Conservation (phyloP, 2,797 vertebrate species). For the Silurus lanzhouensis region DNA sequence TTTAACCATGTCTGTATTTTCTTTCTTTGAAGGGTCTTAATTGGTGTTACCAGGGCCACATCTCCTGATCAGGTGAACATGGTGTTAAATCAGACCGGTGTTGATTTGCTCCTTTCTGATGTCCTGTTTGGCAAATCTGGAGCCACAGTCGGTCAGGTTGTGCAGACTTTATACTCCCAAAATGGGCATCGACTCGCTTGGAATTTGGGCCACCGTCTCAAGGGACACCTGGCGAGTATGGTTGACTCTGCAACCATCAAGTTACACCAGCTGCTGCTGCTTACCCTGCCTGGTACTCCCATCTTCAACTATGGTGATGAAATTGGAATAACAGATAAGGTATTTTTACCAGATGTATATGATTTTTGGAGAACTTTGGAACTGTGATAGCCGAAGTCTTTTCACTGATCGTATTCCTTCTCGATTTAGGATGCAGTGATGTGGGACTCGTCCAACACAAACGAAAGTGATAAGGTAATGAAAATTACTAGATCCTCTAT, state of each 20-base stretch:
- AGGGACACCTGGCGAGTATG: constrained; percentile 72
- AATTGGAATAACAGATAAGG: constrained; percentile 76
- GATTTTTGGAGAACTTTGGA: background rate
- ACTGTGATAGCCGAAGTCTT: background rate
- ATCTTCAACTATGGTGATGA: constrained; percentile 85
- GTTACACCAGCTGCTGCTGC: constrained; percentile 78
- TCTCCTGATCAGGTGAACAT: constrained; percentile 60
- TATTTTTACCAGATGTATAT: constrained; percentile 10
- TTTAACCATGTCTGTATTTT: background rate
- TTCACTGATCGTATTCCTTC: background rate
- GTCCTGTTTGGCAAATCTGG: constrained; percentile 51
- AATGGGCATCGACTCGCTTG: constrained; percentile 66
- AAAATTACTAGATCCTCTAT: too few relatives aligned
- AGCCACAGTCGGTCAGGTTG: constrained; percentile 35
- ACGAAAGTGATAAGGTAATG: constrained; percentile 67
- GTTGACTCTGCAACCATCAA: constrained; percentile 59
- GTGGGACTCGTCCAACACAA: constrained; percentile 60
- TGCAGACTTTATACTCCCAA: constrained; percentile 65
- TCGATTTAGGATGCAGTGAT: constrained; percentile 60
- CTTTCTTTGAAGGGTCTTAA: constrained; percentile 70
- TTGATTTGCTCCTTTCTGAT: constrained; percentile 75
- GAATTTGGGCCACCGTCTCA: constrained; percentile 64
- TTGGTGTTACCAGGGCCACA: constrained; percentile 67
- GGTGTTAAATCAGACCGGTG: constrained; percentile 66
- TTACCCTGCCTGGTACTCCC: constrained; percentile 83